A percentile compares a stretch with the other conserved stretches of the same genome.
phyloP scores from a whole-genome alignment of 2,888 invertebrate species.

The Chironomus tentans region DNA sequence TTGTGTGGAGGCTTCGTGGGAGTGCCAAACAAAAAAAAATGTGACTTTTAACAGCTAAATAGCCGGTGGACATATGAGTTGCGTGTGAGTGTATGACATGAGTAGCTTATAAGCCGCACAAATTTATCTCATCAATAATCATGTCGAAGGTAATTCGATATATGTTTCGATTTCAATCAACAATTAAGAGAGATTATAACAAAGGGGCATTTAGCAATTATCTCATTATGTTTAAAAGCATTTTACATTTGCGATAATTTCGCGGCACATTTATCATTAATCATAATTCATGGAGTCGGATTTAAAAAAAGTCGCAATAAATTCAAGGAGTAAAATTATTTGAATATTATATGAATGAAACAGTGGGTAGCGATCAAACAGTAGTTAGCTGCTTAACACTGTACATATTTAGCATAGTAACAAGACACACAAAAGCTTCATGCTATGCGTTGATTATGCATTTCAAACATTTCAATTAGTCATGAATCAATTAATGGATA shows the following conservation, averaged over 20 bases:
- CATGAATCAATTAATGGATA: slow-evolving; percentile 1
- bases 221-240: not conserved
- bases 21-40: not conserved
- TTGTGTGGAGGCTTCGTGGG: not conserved
- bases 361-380: not conserved
- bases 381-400: not conserved
- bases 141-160: no score
- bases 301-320: no score
- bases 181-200: not conserved
- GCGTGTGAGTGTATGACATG: no score
- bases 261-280: not conserved
- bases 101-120: no score
- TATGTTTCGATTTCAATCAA: no score
- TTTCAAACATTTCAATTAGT: slow-evolving; percentile 16
- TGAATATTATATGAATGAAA: not conserved
- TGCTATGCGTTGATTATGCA: not conserved
- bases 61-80: no score
- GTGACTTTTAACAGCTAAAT: no score
- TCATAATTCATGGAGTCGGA: not conserved
- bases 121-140: no score
- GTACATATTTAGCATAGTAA: no score
- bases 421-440: not conserved
- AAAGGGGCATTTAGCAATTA: not conserved
- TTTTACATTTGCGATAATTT: not conserved
- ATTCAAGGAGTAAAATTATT: not conserved